Evolutionary conservation across 2,797 vertebrate species (phyloP), one percentile per base, ranked within the genome.

Genomic region (Chiloscyllium punctatum): DNA sequence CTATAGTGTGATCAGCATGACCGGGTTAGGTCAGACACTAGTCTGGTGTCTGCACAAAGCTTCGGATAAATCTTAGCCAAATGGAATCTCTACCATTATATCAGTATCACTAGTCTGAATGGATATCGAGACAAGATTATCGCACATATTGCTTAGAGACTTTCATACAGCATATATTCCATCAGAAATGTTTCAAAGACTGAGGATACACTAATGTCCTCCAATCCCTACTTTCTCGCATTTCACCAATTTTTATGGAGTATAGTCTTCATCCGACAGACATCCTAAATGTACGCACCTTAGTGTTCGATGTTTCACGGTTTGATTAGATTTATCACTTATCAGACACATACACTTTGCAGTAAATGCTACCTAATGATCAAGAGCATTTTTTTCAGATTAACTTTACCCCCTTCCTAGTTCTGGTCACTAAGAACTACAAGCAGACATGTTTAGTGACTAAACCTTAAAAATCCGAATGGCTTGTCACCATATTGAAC

Each of bases 21-120:
- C 99, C 0, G 99, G 99, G 0, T 98, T 99, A 96, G 99, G 99
- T 62, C 99, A 99, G 98, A 99, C 99, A 0, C 96, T 99, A 97
- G 99, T 99, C 96, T 99, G 99, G 99, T 99, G 99, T 97, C 98
- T 99, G 84, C 98, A 99, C 97, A 99, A 98, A 77, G 42, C 94
- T 94, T 23, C 13, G 30, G n/a, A 48, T 13, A 69, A 48, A 69
- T 37, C 94, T 77, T 95, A 51, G 30, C 71, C 16, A 25, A 21
- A n/a, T 95, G 48, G 71, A 95, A 95, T 57, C 42, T 23, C 2
- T 37, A 92, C 66, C 62, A 25, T 69, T 25, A 18, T n/a, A 9
- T 27, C 30, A 42, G 2, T 33, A 33, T 74, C 15, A 53, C 27
- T 11, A 95, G 94, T 95, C 30, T 48, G 42, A 33, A 30, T 77